Evolutionary conservation across 1,140 invertebrate genomes (phyloP).

Genomic region (Arctopsyche grandis): DNA sequence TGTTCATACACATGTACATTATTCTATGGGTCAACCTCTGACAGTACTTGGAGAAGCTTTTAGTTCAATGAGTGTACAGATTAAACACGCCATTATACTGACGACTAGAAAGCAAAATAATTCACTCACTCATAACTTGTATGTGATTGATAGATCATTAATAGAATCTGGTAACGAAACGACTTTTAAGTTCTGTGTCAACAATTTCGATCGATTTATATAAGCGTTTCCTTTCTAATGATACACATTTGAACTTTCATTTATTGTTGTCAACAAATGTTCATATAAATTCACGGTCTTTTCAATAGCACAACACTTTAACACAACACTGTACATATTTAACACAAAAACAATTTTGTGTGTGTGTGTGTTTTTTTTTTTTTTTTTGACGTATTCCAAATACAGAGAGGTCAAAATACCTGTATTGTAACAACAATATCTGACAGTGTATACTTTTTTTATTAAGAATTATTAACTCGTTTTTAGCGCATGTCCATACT

Average conservation of each 20-base stretch:
- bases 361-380: no score
- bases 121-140: neutral
- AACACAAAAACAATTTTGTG: neutral
- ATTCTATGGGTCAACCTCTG: no score
- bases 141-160: neutral
- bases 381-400: neutral
- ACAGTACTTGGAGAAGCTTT: no score
- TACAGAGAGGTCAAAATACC: neutral
- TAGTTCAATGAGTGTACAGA: neutral
- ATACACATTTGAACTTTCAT: no score
- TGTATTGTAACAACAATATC: constrained; percentile 15
- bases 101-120: neutral
- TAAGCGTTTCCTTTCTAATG: no score
- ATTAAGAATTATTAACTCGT: constrained; percentile 15
- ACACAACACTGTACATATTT: neutral
- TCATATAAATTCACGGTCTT: neutral
- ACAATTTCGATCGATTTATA: neutral
- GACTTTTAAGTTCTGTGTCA: neutral
- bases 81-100: neutral
- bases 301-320: neutral
- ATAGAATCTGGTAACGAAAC: neutral
- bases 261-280: neutral
- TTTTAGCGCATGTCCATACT: constrained; percentile 5
- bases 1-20: no score
- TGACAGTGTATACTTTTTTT: constrained; percentile 13